Evolutionary conservation across 2,113 vertebrate genomes (phyloP).

Genomic region (Vicugna pacos): DNA sequence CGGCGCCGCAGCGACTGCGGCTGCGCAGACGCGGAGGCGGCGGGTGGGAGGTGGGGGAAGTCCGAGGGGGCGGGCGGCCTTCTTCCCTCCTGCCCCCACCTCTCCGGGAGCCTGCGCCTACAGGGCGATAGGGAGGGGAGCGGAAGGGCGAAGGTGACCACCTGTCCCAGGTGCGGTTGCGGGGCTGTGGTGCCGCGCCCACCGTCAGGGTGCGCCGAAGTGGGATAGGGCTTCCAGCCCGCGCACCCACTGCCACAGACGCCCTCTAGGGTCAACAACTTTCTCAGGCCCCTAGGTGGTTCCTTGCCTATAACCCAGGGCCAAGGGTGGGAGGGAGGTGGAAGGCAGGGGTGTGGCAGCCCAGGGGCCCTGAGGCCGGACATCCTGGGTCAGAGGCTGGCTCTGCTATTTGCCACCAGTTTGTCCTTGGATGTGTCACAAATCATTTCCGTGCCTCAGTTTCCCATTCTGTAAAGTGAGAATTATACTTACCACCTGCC

Average conservation of each 20-base stretch:
- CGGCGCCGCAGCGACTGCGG: neutral
- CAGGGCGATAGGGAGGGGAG: too few relatives aligned
- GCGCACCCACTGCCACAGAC: neutral
- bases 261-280: neutral
- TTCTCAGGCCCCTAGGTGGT: fast-evolving
- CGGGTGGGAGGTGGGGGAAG: neutral
- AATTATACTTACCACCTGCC: too few relatives aligned
- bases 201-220: neutral
- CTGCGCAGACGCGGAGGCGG: conserved; percentile 68
- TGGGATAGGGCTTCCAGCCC: neutral
- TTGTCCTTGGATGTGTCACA: neutral
- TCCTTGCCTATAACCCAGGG: too few relatives aligned
- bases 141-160: fast-evolving
- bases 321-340: fast-evolving
- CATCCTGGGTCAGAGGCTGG: neutral
- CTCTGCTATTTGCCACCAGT: neutral
- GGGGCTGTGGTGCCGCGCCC: too few relatives aligned
- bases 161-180: fast-evolving
- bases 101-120: neutral
- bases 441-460: neutral
- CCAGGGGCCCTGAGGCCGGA: neutral
- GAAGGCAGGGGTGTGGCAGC: neutral
- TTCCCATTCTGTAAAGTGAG: neutral
- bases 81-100: too few relatives aligned
- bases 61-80: neutral